These are phyloP conservation scores for Burhinus bistriatus DNA, from an alignment of 2,113 vertebrate genomes.

Conservation along the genomic window DNA sequence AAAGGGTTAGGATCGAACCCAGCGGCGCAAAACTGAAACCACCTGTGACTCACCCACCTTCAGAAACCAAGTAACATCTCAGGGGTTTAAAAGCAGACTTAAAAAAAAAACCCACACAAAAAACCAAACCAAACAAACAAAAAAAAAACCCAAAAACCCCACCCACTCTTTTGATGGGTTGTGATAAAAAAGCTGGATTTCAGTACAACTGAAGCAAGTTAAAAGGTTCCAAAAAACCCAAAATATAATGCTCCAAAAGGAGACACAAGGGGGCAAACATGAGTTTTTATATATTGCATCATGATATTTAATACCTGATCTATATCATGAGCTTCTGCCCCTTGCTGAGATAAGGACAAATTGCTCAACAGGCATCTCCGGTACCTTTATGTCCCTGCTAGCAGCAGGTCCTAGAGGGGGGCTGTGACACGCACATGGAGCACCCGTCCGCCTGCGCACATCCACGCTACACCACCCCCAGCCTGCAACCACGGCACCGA, in stretches of 20 bases:
- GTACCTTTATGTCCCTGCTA: neutral
- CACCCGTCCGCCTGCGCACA: fast-evolving
- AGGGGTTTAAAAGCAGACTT: neutral
- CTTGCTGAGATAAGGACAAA: neutral
- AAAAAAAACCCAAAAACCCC: neutral
- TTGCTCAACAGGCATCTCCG: neutral
- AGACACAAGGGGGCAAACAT: neutral
- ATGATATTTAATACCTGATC: neutral
- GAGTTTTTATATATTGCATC: neutral
- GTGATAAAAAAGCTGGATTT: neutral
- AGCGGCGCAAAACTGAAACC: fast-evolving
- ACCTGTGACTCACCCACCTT: fast-evolving
- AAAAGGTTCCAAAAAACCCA: neutral
- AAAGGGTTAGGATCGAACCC: neutral
- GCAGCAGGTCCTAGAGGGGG: neutral
- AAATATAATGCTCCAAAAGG: neutral
- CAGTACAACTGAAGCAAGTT: neutral
- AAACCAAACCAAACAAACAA: neutral
- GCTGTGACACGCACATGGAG: neutral
- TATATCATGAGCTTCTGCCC: neutral
- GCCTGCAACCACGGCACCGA: fast-evolving
- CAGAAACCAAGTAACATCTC: neutral
- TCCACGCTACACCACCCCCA: neutral
- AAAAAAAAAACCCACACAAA: neutral
- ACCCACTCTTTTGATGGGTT: neutral